These are phyloP conservation scores for Phalacrocorax pelagicus DNA, from an alignment of 2,113 vertebrate species.

Conservation along the genomic window DNA sequence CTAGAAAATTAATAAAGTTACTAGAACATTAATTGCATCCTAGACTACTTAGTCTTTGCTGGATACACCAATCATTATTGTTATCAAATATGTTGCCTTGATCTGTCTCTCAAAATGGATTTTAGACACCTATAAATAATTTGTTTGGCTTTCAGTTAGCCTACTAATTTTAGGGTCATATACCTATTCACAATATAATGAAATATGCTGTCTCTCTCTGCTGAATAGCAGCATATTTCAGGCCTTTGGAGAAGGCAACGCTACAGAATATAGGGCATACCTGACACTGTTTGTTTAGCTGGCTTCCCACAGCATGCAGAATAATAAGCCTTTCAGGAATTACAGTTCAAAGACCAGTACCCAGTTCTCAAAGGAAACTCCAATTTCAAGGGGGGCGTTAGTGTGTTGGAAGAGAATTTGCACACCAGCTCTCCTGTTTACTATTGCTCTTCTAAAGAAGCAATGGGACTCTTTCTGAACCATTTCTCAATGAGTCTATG, in stretches of 20 bases:
- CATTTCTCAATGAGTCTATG: neutral
- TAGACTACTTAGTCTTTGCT: neutral
- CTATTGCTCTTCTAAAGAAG: neutral
- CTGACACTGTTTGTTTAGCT: neutral
- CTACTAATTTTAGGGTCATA: neutral
- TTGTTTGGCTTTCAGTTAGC: neutral
- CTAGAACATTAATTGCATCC: neutral
- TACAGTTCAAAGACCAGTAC: neutral
- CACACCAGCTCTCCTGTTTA: neutral
- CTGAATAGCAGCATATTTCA: neutral
- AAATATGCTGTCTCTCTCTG: neutral
- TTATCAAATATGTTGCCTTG: neutral
- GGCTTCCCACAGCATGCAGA: neutral
- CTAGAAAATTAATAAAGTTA: neutral
- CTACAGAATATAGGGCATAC: neutral
- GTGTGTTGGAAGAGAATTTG: neutral
- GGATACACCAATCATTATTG: accelerated
- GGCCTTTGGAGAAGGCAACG: neutral
- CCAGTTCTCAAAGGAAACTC: neutral
- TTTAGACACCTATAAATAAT: neutral
- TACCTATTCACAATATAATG: neutral
- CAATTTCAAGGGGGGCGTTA: neutral
- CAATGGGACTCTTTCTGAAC: neutral
- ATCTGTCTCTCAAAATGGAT: neutral
- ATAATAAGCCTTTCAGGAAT: neutral